Base-by-base conservation (phyloP, 53 echinoderm and acorn worm species). In the Temnopleurus reevesii region DNA sequence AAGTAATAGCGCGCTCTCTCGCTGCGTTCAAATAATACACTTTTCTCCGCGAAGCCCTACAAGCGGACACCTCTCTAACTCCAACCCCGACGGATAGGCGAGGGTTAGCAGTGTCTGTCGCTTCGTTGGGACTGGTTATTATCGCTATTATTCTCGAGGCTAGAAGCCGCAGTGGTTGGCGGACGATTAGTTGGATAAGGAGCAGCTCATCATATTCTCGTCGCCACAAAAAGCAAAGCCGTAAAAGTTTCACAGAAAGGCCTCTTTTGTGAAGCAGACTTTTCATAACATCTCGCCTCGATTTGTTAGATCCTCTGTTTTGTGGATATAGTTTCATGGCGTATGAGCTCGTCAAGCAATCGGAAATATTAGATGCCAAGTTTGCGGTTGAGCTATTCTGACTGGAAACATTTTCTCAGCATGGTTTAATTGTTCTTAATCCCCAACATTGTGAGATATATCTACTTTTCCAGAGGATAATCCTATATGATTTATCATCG, bases 161-260 rank as follows among this genome's bases (percentile, higher is more conserved):
- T 8, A 26, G 58, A 71, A 71, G 71, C 71, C 71, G 71, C 38
- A 71, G 71, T 38, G 43, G 71, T 71, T 71, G 38, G 71, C 79
- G 79, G 49, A 9, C 49, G 79, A 79, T 79, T 47, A 79, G 79
- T 79, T 49, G 79, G 79, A 79, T 79, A 79, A 79, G 46, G 46
- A 79, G 46, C 12, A 29, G 27, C 13, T 46, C 21, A 79, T 79
- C 49, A 79, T 79, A 46, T 79, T 2, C 38, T 23, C 38, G 71
- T 71, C 38, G 71, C 71, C 71, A 71, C 71, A 71, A 71, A 71
- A 71, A 71, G 71, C n/a, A 71, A 71, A 71, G 71, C 71, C 71
- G 36, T 41, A 71, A 34, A 63, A 63, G 63, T 63, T 63, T 5
- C 63, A 63, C 63, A 63, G n/a, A 63, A 71, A 71, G 41, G n/a